These are phyloP conservation scores for Microtus montanus DNA, from an alignment of 2,113 vertebrate species.

Conservation along the genomic window DNA sequence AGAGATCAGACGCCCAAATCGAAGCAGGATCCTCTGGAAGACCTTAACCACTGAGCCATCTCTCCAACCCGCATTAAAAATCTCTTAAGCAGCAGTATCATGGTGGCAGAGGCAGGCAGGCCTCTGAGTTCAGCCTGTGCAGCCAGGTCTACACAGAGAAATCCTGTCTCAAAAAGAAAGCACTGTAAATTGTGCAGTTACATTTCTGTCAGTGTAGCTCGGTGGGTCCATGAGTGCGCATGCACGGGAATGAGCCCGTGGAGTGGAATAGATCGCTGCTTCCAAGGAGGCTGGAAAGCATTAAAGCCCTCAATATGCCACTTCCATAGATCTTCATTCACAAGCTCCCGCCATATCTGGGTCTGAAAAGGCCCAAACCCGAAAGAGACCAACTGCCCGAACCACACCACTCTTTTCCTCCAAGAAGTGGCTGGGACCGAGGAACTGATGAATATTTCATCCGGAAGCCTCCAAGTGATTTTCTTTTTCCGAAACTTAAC, in stretches of 20 bases:
- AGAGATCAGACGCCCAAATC: background rate
- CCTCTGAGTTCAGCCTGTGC: background rate
- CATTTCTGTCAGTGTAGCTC: background rate
- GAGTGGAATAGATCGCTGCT: background rate
- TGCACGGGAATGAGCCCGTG: background rate
- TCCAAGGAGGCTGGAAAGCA: background rate
- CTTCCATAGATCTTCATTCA: slow-evolving; percentile 91
- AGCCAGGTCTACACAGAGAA: background rate
- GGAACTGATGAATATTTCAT: slow-evolving; percentile 93
- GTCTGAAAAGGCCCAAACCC: slow-evolving; percentile 90
- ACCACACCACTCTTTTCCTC: slow-evolving; percentile 19
- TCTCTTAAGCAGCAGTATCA: background rate
- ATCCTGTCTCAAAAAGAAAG: background rate
- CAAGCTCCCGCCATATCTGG: slow-evolving; percentile 89
- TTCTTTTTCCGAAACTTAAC: slow-evolving; percentile 90
- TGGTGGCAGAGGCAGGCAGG: too few species aligned
- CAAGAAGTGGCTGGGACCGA: slow-evolving; percentile 79
- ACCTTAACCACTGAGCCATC: background rate
- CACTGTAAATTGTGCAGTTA: background rate
- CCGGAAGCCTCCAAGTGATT: slow-evolving; percentile 88
- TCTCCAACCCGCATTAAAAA: background rate
- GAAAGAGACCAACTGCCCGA: slow-evolving; percentile 85
- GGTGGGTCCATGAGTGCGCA: background rate
- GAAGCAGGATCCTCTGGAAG: background rate
- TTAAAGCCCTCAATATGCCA: background rate